phyloP scores from a whole-genome alignment of 2,797 vertebrate species.

The Sparus aurata region DNA sequence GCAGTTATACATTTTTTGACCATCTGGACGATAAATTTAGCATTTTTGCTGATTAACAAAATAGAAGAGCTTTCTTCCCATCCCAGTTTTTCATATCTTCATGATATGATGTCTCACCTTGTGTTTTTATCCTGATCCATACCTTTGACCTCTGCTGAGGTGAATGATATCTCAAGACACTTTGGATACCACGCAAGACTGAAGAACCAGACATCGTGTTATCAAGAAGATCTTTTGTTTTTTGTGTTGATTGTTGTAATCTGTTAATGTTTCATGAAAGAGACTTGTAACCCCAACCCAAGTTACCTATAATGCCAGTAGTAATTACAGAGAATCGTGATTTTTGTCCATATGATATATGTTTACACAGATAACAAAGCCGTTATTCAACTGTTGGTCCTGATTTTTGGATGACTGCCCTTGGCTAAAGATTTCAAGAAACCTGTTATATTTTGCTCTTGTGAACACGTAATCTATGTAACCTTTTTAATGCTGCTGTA shows the following conservation, averaged over 20 bases:
- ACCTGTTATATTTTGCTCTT: background rate
- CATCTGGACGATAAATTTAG: background rate
- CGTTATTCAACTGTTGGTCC: background rate
- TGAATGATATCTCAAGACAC: background rate
- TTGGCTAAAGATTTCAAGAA: background rate
- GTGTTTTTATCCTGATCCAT: background rate
- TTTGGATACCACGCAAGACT: background rate
- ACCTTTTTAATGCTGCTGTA: background rate
- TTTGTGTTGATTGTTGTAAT: background rate
- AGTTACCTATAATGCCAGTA: background rate
- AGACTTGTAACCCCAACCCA: slow-evolving; percentile 3
- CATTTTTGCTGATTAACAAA: background rate
- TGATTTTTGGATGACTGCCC: background rate
- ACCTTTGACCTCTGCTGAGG: background rate
- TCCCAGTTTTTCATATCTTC: background rate
- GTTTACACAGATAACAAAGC: background rate
- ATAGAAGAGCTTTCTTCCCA: background rate
- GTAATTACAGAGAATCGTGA: background rate
- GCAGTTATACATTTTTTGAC: too few relatives aligned
- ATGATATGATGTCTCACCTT: background rate
- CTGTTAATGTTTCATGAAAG: slow-evolving; percentile 2
- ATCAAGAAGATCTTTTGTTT: background rate
- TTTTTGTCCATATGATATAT: background rate
- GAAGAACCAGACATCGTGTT: background rate
- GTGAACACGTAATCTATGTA: too few relatives aligned